Base-by-base conservation (phyloP, 92 coral and sea anemone genomes). In the Zoanthus gigantus region DNA sequence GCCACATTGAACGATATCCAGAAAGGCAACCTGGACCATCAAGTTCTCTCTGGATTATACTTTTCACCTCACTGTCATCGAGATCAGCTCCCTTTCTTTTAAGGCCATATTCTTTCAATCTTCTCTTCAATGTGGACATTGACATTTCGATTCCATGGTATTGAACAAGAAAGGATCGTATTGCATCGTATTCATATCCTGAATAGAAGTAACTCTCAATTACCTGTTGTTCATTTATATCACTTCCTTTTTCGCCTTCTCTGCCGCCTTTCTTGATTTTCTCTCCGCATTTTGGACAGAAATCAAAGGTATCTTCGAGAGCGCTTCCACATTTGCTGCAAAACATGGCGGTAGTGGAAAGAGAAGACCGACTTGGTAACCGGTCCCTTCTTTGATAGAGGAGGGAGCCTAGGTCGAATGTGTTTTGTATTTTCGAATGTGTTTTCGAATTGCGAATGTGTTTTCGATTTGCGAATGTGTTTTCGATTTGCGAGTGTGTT, bases 1-100 rank as follows among this genome's bases (percentile, higher is more conserved):
- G 93, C 93, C 93, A 87, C 88, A 87, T 87, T 16, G 78, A 32
- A 63, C 88, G 73, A 83, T 90, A 91, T 69, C 89, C 86, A 45
- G 83, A 76, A 63, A 76, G 61, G 65, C 81, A 52, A 78, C 89
- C 66, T 88, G 91, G 91, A 83, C 93, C 93, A 45, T 88, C 86
- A 50, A 91, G 71, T 74, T 91, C 93, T 61, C 84, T 61, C 71
- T 73, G 28, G 69, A 8, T 63, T 63, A 63, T 63, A 18, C 31
- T n/a, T 63, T 63, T 63, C 69, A 63, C 69, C 69, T 63, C 69
- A 63, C 69, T 63, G 69, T 84, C 66, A 45, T 72, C 82, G 45
- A 83, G 60, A 61, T 89, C 83, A 54, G 89, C 77, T 45, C 42
- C 53, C 63, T 83, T 74, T 77, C 78, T 88, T 78, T 52, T 76